phyloP scores from a whole-genome alignment of 37 sponge, comb jelly and placozoan species.

The Aphrocallistes beatrix region DNA sequence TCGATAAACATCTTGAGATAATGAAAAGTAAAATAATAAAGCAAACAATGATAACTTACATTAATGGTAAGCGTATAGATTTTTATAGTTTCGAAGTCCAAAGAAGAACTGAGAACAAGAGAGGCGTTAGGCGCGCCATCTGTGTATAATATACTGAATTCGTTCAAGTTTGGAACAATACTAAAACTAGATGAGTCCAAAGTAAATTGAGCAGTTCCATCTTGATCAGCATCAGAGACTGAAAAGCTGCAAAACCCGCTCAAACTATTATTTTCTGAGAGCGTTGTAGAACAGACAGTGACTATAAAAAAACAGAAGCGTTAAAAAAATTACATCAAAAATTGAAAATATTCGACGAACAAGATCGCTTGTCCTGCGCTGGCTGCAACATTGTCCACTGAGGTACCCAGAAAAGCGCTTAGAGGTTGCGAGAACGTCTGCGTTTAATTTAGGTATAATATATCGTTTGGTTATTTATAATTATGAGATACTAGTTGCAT shows the following conservation, averaged over 20 bases:
- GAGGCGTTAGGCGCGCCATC: background rate
- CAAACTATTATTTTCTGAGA: background rate
- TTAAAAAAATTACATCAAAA: too few species aligned
- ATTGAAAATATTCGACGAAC: too few species aligned
- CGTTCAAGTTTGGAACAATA: background rate
- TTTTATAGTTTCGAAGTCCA: background rate
- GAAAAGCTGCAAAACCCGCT: background rate
- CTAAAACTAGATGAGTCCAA: background rate
- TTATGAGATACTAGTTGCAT: too few species aligned
- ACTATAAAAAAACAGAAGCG: background rate
- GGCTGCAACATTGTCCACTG: too few species aligned
- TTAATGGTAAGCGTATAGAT: background rate
- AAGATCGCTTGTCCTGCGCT: too few species aligned
- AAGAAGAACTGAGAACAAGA: background rate
- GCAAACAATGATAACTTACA: too few species aligned
- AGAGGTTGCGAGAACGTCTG: too few species aligned
- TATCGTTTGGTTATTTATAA: too few species aligned
- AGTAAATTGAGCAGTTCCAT: background rate
- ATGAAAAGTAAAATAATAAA: too few species aligned
- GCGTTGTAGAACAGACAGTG: background rate
- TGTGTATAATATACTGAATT: background rate
- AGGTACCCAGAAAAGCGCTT: too few species aligned
- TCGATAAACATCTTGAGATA: too few species aligned
- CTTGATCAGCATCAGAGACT: constrained; percentile 7
- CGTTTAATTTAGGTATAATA: too few species aligned